phyloP scores from a whole-genome alignment of 92 coral and sea anemone species.

The Phenganax marumi region DNA sequence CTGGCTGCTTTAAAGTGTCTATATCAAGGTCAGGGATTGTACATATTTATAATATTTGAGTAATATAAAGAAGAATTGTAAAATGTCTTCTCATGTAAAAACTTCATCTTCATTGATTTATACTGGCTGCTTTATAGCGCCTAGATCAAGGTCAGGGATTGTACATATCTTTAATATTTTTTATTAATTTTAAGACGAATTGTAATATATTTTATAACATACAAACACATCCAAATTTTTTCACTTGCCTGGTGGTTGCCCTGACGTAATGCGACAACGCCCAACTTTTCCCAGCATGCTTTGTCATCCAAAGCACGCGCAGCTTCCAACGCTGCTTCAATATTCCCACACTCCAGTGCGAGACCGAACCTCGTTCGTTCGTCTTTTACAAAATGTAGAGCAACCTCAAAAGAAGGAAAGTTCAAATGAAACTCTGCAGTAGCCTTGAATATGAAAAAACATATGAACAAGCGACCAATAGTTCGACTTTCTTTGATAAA shows the following conservation, averaged over 20 bases:
- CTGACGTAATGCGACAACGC: constrained; percentile 87
- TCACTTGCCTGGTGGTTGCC: constrained; percentile 87
- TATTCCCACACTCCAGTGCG: constrained; percentile 97
- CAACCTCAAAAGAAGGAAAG: constrained; percentile 64
- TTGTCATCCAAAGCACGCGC: constrained; percentile 95
- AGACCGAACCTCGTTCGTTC: constrained; percentile 97
- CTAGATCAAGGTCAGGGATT: too few relatives aligned
- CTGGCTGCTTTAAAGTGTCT: too few relatives aligned
- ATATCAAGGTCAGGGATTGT: too few relatives aligned
- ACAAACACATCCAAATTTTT: too few relatives aligned
- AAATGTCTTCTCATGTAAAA: too few relatives aligned
- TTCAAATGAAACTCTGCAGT: not conserved
- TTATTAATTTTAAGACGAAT: not conserved
- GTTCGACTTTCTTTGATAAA: too few relatives aligned
- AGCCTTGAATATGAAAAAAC: not conserved
- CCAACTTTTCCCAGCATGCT: constrained; percentile 94
- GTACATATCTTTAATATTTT: not conserved
- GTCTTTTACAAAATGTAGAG: constrained; percentile 96
- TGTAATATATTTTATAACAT: not conserved
- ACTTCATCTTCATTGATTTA: too few relatives aligned
- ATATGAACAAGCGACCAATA: not conserved
- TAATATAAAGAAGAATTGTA: too few relatives aligned
- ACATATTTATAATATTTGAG: too few relatives aligned
- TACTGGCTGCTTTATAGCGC: too few relatives aligned
- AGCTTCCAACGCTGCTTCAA: constrained; percentile 96